Percentiles rank a stretch among this genome's conserved stretches.
Evolutionary conservation across 2,113 vertebrate genomes (phyloP).

Genomic region (Gobio gobio): DNA sequence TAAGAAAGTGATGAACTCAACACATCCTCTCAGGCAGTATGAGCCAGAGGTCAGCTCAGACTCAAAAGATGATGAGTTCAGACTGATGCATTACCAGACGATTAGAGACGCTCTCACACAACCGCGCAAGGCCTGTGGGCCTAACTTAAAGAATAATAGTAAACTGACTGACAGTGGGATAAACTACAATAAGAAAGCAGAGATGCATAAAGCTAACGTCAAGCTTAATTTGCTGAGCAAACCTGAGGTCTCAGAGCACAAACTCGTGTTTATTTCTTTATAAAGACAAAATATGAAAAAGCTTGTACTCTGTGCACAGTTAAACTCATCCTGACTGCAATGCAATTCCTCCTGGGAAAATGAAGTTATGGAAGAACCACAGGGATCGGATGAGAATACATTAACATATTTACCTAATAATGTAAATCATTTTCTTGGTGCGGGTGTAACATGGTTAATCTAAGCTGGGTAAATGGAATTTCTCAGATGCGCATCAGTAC

Average conservation of each 20-base stretch:
- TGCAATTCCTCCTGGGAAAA: slow-evolving; percentile 48
- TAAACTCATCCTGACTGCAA: slow-evolving; percentile 26
- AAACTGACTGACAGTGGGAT: slow-evolving; percentile 9
- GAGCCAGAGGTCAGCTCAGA: slow-evolving; percentile 30
- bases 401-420: slow-evolving; percentile 61
- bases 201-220: not conserved
- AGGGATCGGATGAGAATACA: slow-evolving; percentile 38
- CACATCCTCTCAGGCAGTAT: slow-evolving; percentile 33
- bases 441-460: slow-evolving; percentile 48
- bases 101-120: not conserved
- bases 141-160: not conserved
- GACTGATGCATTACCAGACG: not conserved
- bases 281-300: not conserved
- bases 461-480: slow-evolving; percentile 37
- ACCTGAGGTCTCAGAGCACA: not conserved
- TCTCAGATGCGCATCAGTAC: slow-evolving; percentile 35
- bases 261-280: slow-evolving; percentile 1
- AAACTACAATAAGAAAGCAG: not conserved
- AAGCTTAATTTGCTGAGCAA: not conserved
- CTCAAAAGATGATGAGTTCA: slow-evolving; percentile 55
- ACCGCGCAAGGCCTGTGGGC: not conserved
- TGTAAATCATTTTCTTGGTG: slow-evolving; percentile 47
- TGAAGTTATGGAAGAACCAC: slow-evolving; percentile 36
- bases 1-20: slow-evolving; percentile 47
- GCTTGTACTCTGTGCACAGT: not conserved